Conservation (phyloP, 2,797 vertebrate genomes). For the Corythornis leucogaster region DNA sequence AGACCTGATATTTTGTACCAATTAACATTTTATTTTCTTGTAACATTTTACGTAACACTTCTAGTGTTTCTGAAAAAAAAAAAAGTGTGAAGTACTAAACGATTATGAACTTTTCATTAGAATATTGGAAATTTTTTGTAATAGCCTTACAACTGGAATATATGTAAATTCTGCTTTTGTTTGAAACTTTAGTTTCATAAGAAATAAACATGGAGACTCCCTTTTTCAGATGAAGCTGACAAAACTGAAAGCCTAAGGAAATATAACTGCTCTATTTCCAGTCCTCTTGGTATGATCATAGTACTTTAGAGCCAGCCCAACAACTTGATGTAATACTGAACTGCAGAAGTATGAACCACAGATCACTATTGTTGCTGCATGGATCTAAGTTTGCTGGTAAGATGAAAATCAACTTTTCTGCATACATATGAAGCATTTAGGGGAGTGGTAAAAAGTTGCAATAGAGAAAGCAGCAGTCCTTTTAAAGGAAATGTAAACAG, state of each 20-base stretch:
- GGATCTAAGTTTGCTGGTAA: not conserved
- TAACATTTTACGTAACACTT: not conserved
- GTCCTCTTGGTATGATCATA: not conserved
- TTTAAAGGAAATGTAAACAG: not conserved
- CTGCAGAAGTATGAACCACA: not conserved
- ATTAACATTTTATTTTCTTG: not conserved
- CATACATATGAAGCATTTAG: not conserved
- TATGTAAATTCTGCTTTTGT: not conserved
- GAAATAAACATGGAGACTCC: not conserved
- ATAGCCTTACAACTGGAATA: not conserved
- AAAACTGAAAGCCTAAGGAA: not conserved
- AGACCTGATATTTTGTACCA: not conserved
- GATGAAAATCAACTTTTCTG: not conserved
- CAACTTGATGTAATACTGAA: not conserved
- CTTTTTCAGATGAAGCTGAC: not conserved
- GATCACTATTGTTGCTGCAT: not conserved
- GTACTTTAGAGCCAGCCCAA: not conserved
- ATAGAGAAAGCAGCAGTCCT: not conserved
- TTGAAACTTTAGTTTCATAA: not conserved
- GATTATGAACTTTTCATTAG: not conserved
- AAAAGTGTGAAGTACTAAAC: not conserved
- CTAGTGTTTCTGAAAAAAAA: not conserved
- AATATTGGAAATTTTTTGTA: not conserved
- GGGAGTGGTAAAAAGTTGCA: not conserved
- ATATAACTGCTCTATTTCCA: not conserved